These are phyloP conservation scores for Cololabis saira DNA, from an alignment of 2,113 vertebrate species.

Conservation along the genomic window DNA sequence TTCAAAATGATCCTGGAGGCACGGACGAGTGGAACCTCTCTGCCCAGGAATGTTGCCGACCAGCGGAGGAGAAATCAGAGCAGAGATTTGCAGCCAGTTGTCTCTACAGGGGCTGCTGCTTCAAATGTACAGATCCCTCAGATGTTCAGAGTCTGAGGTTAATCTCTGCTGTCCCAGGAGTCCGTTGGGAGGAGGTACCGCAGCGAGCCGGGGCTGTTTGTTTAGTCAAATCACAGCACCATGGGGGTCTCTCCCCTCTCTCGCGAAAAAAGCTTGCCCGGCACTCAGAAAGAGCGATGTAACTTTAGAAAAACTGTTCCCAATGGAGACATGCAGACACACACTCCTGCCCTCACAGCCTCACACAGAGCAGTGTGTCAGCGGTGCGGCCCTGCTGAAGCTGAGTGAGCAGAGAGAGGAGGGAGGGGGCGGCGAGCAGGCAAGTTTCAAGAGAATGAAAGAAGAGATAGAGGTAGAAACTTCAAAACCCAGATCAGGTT, in stretches of 20 bases:
- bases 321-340: conserved; percentile 39
- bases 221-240: conserved; percentile 78
- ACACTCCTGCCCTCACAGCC: conserved; percentile 51
- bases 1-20: conserved; percentile 52
- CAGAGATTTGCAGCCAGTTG: conserved; percentile 56
- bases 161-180: conserved; percentile 74
- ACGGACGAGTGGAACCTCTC: conserved; percentile 29
- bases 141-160: conserved; percentile 75
- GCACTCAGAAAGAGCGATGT: conserved; percentile 66
- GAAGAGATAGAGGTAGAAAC: conserved; percentile 20
- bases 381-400: conserved; percentile 52
- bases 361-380: conserved; percentile 59
- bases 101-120: conserved; percentile 57
- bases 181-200: conserved; percentile 60
- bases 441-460: conserved; percentile 41
- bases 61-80: conserved; percentile 52
- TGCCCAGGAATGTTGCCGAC: conserved; percentile 25
- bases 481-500: conserved; percentile 52
- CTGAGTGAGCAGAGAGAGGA: conserved; percentile 33
- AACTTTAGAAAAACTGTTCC: conserved; percentile 47
- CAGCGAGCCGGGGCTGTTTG: conserved; percentile 68
- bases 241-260: conserved; percentile 55
- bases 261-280: conserved; percentile 56
- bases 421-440: conserved; percentile 30
- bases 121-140: conserved; percentile 69